These are phyloP conservation scores for Penaeus japonicus DNA, from an alignment of 1,140 invertebrate species.

Conservation along the genomic window DNA sequence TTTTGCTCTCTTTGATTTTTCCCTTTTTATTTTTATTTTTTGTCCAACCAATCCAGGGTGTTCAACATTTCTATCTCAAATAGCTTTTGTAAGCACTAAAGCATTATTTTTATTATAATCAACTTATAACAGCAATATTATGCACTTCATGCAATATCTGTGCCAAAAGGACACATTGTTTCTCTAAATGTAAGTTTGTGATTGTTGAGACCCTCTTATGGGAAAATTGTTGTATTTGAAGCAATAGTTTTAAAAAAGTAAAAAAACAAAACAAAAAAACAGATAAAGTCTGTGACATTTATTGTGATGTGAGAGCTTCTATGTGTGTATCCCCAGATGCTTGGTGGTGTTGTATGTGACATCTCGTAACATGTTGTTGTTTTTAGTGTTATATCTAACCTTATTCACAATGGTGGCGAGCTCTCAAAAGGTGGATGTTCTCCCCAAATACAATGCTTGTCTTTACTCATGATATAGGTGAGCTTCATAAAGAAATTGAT, in stretches of 20 bases:
- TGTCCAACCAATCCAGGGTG: not conserved
- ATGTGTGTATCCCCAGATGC: constrained; percentile 15
- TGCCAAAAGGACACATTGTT: constrained; percentile 15
- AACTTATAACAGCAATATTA: not conserved
- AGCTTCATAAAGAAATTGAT: not conserved
- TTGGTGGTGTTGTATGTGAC: constrained; percentile 9
- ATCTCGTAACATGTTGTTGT: not conserved
- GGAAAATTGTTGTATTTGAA: constrained; percentile 27
- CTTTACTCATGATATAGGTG: constrained; percentile 10
- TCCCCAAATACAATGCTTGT: too few species aligned
- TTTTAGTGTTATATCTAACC: not conserved
- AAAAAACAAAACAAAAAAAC: not conserved
- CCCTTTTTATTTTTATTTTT: too few species aligned
- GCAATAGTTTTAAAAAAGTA: not conserved
- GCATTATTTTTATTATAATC: too few species aligned
- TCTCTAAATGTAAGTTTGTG: not conserved
- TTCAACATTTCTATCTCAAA: not conserved
- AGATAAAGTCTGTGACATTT: not conserved
- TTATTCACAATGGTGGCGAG: too few species aligned
- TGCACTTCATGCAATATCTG: not conserved
- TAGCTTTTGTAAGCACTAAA: too few species aligned
- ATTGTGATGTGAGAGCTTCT: constrained; percentile 14
- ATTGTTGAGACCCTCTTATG: constrained; percentile 3
- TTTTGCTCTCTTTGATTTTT: not conserved
- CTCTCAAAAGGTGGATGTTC: too few species aligned